Percentiles rank a stretch among this genome's conserved stretches.
phyloP scores from a whole-genome alignment of 2,113 vertebrate species.

The Stigmatopora argus region DNA sequence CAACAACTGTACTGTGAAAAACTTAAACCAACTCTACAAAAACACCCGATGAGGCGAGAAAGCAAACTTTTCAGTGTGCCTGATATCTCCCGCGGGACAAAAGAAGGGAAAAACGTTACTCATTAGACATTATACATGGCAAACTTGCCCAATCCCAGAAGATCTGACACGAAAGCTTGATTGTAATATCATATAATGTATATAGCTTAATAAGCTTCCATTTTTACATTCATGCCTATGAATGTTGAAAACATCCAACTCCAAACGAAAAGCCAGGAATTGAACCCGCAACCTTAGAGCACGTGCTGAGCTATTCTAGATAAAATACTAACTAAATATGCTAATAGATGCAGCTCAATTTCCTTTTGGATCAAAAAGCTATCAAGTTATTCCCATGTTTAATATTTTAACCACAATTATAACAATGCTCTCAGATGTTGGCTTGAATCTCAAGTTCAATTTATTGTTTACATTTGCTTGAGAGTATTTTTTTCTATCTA shows the following conservation, averaged over 20 bases:
- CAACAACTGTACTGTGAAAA: constrained; percentile 91
- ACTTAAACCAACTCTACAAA: constrained; percentile 31
- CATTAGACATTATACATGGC: neutral
- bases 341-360: neutral
- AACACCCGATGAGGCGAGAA: neutral
- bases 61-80: neutral
- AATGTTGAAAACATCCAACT: neutral
- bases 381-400: no score
- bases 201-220: no score
- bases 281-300: neutral
- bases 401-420: no score
- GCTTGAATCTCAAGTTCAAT: no score
- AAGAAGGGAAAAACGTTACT: neutral
- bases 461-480: no score
- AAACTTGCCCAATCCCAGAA: neutral
- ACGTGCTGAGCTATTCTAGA: no score
- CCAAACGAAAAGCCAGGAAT: neutral
- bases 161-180: neutral
- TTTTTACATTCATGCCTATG: neutral
- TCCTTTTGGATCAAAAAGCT: neutral
- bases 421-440: no score
- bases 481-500: no score
- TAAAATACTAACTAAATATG: no score
- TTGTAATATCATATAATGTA: neutral
- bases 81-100: neutral